Percentiles rank a stretch among this genome's conserved stretches.
phyloP scores from a whole-genome alignment of 1,140 invertebrate species.

The Brachionus paranguensis region DNA sequence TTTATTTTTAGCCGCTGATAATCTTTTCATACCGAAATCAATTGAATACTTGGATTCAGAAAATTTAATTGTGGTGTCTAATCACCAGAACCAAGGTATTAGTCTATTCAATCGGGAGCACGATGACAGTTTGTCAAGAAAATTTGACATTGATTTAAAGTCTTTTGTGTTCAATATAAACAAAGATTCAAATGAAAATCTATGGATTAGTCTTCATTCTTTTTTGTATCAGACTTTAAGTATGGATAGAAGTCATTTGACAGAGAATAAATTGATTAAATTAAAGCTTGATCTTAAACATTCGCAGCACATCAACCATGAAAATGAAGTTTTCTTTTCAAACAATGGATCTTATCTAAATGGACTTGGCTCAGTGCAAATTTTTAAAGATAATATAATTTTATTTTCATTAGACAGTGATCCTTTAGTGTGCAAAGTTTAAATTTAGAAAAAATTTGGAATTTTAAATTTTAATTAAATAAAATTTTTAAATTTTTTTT shows the following conservation, averaged over 20 bases:
- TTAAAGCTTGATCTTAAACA: neutral
- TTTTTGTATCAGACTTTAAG: neutral
- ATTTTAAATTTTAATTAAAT: neutral
- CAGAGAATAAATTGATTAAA: neutral
- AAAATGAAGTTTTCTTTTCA: neutral
- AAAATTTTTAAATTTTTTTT: too few species aligned
- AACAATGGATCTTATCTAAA: conserved; percentile 7
- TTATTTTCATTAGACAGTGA: neutral
- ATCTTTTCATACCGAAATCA: neutral
- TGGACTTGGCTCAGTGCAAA: neutral
- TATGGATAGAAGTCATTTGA: neutral
- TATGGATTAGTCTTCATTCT: neutral
- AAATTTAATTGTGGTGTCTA: neutral
- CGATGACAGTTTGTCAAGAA: neutral
- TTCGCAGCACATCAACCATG: neutral
- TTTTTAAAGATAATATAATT: neutral
- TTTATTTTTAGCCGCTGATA: neutral
- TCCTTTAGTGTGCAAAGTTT: neutral
- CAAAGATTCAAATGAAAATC: neutral
- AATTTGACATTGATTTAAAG: neutral
- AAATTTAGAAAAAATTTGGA: neutral
- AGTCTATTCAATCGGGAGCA: neutral
- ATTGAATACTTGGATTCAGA: conserved; percentile 2
- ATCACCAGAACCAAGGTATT: neutral
- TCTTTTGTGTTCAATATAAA: conserved; percentile 5